Evolutionary conservation across 2,113 vertebrate genomes (phyloP).

Genomic region (Oryctolagus cuniculus): mOryCun1.1 NC_091433.1:157269501-157270000

Average conservation of each 20-base stretch:
- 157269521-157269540: constrained; percentile 74
- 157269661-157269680: constrained; percentile 79
- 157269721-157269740: constrained; percentile 78
- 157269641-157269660: constrained; percentile 84
- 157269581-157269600: constrained; percentile 50
- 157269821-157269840: constrained; percentile 81
- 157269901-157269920: not conserved
- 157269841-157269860: constrained; percentile 73
- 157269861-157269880: constrained; percentile 66
- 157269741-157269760: constrained; percentile 81
- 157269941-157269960: too few species aligned
- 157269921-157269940: too few species aligned
- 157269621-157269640: constrained; percentile 86
- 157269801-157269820: constrained; percentile 76
- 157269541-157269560: constrained; percentile 82
- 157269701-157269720: constrained; percentile 82
- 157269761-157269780: constrained; percentile 81
- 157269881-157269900: constrained; percentile 71
- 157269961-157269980: too few species aligned
- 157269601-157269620: constrained; percentile 84
- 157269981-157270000: too few species aligned
- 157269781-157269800: constrained; percentile 81
- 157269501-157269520: constrained; percentile 63
- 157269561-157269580: constrained; percentile 80
- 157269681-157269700: constrained; percentile 77